Evolutionary conservation across 2,113 vertebrate species (phyloP).

Genomic region (Hemicordylus capensis): DNA sequence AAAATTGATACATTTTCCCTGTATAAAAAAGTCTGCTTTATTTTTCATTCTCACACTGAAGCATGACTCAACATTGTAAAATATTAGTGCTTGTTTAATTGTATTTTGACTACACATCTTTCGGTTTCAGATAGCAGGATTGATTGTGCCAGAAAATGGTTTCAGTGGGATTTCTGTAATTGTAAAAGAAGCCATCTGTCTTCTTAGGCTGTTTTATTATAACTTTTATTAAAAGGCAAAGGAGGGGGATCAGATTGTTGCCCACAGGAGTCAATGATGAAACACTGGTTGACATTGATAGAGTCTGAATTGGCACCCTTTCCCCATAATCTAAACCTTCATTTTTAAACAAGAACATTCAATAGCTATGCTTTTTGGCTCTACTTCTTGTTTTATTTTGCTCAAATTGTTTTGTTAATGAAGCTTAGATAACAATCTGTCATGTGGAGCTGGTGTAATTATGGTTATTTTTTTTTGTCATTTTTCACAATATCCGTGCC

Average conservation of each 20-base stretch:
- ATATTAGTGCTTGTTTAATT: slow-evolving; percentile 31
- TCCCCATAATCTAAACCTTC: neutral
- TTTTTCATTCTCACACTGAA: slow-evolving; percentile 30
- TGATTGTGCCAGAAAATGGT: slow-evolving; percentile 42
- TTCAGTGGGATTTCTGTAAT: slow-evolving; percentile 23
- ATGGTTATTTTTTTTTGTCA: neutral
- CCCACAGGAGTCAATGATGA: neutral
- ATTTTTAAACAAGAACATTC: neutral
- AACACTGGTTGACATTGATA: neutral
- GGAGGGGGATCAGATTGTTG: too few relatives aligned
- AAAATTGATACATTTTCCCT: neutral
- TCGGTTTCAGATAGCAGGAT: slow-evolving; percentile 31
- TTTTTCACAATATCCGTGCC: neutral
- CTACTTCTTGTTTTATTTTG: neutral
- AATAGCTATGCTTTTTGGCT: neutral
- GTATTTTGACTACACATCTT: slow-evolving; percentile 29
- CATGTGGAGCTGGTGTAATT: neutral
- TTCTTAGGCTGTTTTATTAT: slow-evolving; percentile 12
- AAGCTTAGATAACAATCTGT: neutral
- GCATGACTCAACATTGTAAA: slow-evolving; percentile 28
- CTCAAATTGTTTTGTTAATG: neutral
- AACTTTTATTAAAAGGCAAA: slow-evolving; percentile 20
- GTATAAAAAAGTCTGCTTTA: neutral
- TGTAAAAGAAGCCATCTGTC: slow-evolving; percentile 13
- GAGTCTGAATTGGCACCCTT: neutral